Evolutionary conservation across 2,113 vertebrate genomes (phyloP).

Genomic region (Daboia siamensis): DNA sequence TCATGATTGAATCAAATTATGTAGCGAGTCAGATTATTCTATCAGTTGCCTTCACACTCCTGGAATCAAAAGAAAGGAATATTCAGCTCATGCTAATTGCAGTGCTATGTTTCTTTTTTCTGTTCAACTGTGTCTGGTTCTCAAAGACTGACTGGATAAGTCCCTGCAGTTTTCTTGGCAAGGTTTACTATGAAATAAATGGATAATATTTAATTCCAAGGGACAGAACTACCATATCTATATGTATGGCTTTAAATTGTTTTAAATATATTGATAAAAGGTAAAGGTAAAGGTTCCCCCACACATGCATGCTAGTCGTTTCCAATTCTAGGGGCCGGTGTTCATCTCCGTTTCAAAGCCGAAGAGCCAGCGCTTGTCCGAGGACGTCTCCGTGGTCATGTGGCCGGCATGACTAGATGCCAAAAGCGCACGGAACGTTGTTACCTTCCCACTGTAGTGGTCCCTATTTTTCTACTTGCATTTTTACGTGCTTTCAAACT

Average conservation of each 20-base stretch:
- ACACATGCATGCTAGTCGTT: too few relatives aligned
- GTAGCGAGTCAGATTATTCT: background rate
- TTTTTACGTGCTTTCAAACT: too few relatives aligned
- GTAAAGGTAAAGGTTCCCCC: too few relatives aligned
- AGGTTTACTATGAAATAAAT: background rate
- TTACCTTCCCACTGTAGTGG: too few relatives aligned
- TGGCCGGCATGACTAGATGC: too few relatives aligned
- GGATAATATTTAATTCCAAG: background rate
- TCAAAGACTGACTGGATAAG: background rate
- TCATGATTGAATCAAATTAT: background rate
- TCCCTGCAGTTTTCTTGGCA: background rate
- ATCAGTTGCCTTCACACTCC: background rate
- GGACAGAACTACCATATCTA: background rate
- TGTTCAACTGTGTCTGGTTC: background rate
- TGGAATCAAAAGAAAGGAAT: background rate
- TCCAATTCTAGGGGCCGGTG: too few relatives aligned
- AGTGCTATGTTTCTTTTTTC: background rate
- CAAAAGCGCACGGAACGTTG: too few relatives aligned
- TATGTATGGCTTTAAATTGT: background rate
- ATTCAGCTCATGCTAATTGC: background rate
- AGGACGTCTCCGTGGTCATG: too few relatives aligned
- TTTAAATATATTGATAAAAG: background rate
- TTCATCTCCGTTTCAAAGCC: too few relatives aligned
- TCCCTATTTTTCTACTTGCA: too few relatives aligned
- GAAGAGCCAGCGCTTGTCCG: too few relatives aligned